A percentile compares a stretch with the other conserved stretches of the same genome.
phyloP scores from a whole-genome alignment of 2,113 vertebrate genomes.

The Capreolus pygargus region DNA sequence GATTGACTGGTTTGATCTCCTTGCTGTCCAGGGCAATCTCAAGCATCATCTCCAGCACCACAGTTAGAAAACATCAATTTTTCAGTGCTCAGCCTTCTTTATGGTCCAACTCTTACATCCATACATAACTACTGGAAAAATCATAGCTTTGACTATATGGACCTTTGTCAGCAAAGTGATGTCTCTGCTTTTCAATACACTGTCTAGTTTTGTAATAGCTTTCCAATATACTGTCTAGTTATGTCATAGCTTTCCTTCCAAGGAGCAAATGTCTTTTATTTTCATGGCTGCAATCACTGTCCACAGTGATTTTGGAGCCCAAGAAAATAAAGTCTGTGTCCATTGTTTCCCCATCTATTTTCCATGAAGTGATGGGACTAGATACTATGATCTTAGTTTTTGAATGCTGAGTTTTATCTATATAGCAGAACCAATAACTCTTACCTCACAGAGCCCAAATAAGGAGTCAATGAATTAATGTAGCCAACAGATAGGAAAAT shows the following conservation, averaged over 20 bases:
- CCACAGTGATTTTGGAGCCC: not conserved
- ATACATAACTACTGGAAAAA: not conserved
- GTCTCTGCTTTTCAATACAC: not conserved
- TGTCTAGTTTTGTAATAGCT: not conserved
- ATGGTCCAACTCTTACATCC: not conserved
- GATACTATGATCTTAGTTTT: not conserved
- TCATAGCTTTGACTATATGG: not conserved
- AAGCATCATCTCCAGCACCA: not conserved
- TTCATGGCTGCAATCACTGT: not conserved
- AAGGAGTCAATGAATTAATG: not conserved
- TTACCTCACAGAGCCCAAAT: not conserved
- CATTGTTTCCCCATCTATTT: no score
- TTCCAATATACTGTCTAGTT: not conserved
- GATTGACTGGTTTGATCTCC: not conserved
- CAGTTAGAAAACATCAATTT: not conserved
- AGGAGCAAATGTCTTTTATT: not conserved
- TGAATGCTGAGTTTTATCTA: not conserved
- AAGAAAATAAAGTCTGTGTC: not conserved
- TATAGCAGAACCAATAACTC: not conserved
- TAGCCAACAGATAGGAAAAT: not conserved
- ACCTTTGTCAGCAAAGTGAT: not conserved
- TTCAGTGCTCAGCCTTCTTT: not conserved
- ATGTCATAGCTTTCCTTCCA: not conserved
- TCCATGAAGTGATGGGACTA: no score
- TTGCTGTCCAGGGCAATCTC: not conserved